phyloP scores from a whole-genome alignment of 1,140 invertebrate species.

The Orussus abietinus region DNA sequence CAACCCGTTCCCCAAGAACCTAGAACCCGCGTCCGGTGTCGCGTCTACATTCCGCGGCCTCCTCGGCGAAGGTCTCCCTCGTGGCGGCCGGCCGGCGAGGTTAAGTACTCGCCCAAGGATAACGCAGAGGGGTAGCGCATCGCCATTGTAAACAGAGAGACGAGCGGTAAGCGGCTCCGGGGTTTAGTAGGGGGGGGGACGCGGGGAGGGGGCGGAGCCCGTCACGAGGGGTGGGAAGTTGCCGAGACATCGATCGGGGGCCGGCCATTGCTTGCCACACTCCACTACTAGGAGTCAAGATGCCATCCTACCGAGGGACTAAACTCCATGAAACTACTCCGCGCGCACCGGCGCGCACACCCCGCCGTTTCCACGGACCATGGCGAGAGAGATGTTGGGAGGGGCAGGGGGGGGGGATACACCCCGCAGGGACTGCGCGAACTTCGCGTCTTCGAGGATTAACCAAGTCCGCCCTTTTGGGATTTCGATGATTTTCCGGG shows the following conservation, averaged over 20 bases:
- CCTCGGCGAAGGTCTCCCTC: too few relatives aligned
- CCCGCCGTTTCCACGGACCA: constrained; percentile 25
- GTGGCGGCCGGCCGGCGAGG: constrained; percentile 18
- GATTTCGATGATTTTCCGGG: too few relatives aligned
- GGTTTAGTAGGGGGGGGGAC: constrained; percentile 35
- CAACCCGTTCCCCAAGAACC: too few relatives aligned
- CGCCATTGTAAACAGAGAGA: constrained; percentile 49
- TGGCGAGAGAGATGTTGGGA: constrained; percentile 16
- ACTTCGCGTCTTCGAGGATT: too few relatives aligned
- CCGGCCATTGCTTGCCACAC: constrained; percentile 51
- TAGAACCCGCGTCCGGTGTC: too few relatives aligned
- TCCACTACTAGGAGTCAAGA: constrained; percentile 50
- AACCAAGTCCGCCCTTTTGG: too few relatives aligned
- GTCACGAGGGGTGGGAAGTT: constrained; percentile 48
- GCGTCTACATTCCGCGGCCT: too few relatives aligned
- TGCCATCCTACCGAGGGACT: constrained; percentile 49
- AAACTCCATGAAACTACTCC: constrained; percentile 48
- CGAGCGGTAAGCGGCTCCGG: constrained; percentile 40
- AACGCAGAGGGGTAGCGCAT: constrained; percentile 43
- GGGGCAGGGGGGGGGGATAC: constrained; percentile 5
- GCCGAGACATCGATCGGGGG: constrained; percentile 54
- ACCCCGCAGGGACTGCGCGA: too few relatives aligned
- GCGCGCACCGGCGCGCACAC: too few relatives aligned
- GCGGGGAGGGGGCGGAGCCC: constrained; percentile 22
- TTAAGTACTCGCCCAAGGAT: constrained; percentile 37